Percentiles rank a stretch among this genome's conserved stretches.
phyloP scores from a whole-genome alignment of 2,888 invertebrate species.

The Acleris literana region DNA sequence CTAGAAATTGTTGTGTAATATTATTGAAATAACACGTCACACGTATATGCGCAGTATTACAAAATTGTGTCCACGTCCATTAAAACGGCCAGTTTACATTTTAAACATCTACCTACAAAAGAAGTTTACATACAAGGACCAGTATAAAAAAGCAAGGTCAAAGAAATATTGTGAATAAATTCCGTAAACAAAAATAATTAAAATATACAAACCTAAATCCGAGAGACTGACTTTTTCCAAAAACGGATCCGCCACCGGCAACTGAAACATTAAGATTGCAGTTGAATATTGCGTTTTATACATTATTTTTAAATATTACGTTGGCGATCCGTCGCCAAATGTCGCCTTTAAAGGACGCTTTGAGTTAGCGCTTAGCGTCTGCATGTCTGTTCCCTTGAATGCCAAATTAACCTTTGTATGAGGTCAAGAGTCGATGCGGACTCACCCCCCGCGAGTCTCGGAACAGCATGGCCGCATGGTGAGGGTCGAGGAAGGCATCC shows the following conservation, averaged over 20 bases:
- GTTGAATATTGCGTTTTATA: no score
- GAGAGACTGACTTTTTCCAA: constrained; percentile 89
- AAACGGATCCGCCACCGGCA: constrained; percentile 95
- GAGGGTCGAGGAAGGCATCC: constrained; percentile 92
- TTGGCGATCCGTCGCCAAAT: no score
- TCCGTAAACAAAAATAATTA: background rate
- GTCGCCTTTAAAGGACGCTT: background rate
- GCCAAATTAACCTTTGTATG: constrained; percentile 15
- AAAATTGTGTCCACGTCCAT: no score
- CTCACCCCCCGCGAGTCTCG: constrained; percentile 96
- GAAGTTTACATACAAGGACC: no score
- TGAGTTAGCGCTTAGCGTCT: background rate
- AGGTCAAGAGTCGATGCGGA: constrained; percentile 16
- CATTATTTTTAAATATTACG: no score
- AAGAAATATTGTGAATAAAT: no score
- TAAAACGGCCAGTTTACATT: no score
- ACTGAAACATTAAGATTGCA: constrained; percentile 83
- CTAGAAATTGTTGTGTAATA: no score
- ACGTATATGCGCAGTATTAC: no score
- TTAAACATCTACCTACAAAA: no score
- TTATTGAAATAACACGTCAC: no score
- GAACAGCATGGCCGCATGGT: constrained; percentile 95
- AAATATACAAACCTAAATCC: constrained; percentile 68
- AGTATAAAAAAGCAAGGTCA: no score
- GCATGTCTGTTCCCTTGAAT: background rate